Evolutionary conservation across 2,797 vertebrate species (phyloP).

Genomic region (Lagorchestes hirsutus): DNA sequence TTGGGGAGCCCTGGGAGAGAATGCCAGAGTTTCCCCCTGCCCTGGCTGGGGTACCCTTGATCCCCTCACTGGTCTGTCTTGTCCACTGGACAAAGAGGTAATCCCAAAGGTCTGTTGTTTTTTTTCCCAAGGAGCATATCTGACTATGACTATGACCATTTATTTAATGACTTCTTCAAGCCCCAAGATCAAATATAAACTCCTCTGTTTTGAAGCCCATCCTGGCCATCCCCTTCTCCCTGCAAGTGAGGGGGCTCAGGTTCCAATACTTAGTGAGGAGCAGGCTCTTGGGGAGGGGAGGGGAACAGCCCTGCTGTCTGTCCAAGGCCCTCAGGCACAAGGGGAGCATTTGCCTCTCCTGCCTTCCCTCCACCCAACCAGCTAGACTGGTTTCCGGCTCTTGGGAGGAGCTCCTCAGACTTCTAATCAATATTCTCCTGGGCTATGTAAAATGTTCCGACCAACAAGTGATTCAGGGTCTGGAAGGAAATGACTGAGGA

Average conservation of each 20-base stretch:
- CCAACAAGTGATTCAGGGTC: neutral
- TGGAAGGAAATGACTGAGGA: neutral
- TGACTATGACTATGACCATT: too few species aligned
- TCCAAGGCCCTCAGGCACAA: neutral
- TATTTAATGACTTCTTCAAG: neutral
- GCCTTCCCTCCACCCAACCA: neutral
- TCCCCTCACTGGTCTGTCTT: neutral
- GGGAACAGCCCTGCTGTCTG: neutral
- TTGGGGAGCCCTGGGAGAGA: neutral
- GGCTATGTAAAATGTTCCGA: neutral
- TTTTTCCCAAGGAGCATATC: neutral
- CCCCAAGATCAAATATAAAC: neutral
- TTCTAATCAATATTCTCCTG: neutral
- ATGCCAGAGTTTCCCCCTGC: neutral
- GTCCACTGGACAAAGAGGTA: neutral
- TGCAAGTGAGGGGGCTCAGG: neutral
- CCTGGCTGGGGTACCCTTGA: neutral
- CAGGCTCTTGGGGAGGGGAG: too few species aligned
- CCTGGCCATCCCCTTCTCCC: neutral
- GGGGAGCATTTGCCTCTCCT: neutral
- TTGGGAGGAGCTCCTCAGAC: neutral
- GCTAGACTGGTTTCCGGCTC: neutral
- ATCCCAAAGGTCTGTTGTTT: neutral
- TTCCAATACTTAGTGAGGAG: neutral
- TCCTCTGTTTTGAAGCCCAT: neutral